A percentile compares a stretch with the other conserved stretches of the same genome.
Conservation (phyloP, 2,113 vertebrate species). For the Garra rufa region DNA sequence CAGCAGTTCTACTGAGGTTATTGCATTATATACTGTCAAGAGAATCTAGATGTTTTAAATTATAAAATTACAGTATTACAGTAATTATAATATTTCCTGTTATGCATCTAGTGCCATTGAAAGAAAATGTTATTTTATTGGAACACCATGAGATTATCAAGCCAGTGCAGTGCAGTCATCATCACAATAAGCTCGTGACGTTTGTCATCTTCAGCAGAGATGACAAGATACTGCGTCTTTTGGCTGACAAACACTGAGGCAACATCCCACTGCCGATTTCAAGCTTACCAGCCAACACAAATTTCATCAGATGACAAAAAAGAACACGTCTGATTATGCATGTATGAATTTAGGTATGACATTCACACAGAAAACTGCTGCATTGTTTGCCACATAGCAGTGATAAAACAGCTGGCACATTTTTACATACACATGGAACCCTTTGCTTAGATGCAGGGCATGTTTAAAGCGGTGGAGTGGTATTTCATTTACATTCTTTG, state of each 20-base stretch:
- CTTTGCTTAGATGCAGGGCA: neutral
- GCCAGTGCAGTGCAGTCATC: neutral
- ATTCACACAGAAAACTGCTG: neutral
- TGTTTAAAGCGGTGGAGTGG: neutral
- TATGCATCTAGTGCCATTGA: neutral
- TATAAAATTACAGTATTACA: neutral
- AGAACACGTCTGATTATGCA: neutral
- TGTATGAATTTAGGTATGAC: neutral
- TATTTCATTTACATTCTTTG: neutral
- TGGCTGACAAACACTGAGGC: neutral
- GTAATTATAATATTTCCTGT: too few relatives aligned
- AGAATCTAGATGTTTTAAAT: neutral
- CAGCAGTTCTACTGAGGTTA: neutral
- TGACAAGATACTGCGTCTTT: neutral
- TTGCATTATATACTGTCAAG: neutral
- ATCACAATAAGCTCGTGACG: conserved; percentile 6
- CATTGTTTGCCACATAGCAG: neutral
- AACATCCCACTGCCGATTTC: neutral
- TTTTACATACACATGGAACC: neutral
- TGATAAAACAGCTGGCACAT: neutral
- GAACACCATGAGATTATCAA: neutral
- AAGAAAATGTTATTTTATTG: neutral
- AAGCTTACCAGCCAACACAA: conserved; percentile 2
- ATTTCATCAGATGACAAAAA: neutral
- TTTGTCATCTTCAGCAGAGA: neutral